These are phyloP conservation scores for Fopius arisanus DNA, from an alignment of 1,140 invertebrate species.

Conservation along the genomic window DNA sequence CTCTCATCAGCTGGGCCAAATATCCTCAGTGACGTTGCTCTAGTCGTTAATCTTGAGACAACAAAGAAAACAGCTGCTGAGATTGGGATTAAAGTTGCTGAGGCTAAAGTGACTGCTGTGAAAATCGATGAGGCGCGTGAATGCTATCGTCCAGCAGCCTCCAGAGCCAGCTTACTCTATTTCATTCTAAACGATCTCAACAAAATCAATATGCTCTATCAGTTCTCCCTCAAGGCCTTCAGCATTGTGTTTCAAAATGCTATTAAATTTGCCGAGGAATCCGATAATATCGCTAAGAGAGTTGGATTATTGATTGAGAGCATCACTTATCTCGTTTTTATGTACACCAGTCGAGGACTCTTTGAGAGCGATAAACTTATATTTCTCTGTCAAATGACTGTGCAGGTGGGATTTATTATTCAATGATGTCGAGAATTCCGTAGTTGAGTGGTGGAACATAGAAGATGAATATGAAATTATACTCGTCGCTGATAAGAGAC, in stretches of 20 bases:
- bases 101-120: conserved; percentile 84
- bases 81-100: conserved; percentile 84
- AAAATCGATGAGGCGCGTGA: conserved; percentile 93
- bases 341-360: conserved; percentile 88
- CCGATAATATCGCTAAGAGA: conserved; percentile 75
- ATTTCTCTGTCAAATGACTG: conserved; percentile 87
- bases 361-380: conserved; percentile 95
- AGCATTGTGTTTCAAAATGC: conserved; percentile 92
- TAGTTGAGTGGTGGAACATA: too few species aligned
- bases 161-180: conserved; percentile 88
- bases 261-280: conserved; percentile 73
- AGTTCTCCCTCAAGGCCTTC: conserved; percentile 95
- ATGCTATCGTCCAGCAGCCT: conserved; percentile 85
- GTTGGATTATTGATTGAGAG: conserved; percentile 85
- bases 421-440: neutral
- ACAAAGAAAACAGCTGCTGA: conserved; percentile 93
- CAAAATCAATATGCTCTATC: conserved; percentile 96
- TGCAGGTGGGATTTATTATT: conserved; percentile 71
- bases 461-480: too few species aligned
- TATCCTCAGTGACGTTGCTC: conserved; percentile 87
- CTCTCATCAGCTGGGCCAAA: conserved; percentile 89
- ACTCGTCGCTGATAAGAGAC: too few species aligned
- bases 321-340: conserved; percentile 86
- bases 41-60: conserved; percentile 92
- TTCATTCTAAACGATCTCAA: conserved; percentile 93